Evolutionary conservation across 1,140 invertebrate species (phyloP).

Genomic region (Dendroctonus valens): DNA sequence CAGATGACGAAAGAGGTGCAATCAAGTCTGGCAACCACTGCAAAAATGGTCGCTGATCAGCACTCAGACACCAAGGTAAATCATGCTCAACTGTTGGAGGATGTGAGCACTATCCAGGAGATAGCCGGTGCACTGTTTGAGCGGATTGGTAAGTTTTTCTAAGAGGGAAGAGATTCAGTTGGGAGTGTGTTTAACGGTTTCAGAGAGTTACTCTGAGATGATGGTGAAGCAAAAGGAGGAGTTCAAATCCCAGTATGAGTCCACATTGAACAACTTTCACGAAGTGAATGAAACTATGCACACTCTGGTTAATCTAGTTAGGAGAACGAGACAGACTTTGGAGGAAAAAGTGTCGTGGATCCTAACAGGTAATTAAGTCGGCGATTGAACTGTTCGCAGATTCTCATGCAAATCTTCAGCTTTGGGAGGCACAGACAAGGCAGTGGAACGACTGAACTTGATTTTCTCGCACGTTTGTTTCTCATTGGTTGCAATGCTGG

Average conservation of each 20-base stretch:
- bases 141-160: conserved; percentile 53
- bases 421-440: conserved; percentile 53
- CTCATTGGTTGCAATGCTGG: conserved; percentile 46
- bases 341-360: conserved; percentile 61
- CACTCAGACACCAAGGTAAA: conserved; percentile 51
- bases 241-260: conserved; percentile 56
- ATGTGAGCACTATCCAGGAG: conserved; percentile 58
- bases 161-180: neutral
- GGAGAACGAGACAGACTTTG: conserved; percentile 54
- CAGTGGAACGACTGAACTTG: conserved; percentile 43
- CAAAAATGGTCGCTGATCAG: conserved; percentile 54
- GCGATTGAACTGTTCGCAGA: neutral
- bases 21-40: conserved; percentile 57
- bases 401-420: conserved; percentile 6
- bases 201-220: conserved; percentile 54
- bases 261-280: conserved; percentile 59
- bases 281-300: conserved; percentile 62
- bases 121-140: conserved; percentile 57
- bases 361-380: conserved; percentile 37
- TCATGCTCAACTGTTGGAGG: conserved; percentile 58
- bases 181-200: conserved; percentile 21
- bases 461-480: conserved; percentile 45
- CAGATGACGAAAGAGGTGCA: conserved; percentile 59
- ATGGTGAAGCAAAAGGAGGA: conserved; percentile 58
- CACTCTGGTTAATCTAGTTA: conserved; percentile 56